These are phyloP conservation scores for Trachurus trachurus DNA, from an alignment of 2,797 vertebrate species.

Conservation along the genomic window DNA sequence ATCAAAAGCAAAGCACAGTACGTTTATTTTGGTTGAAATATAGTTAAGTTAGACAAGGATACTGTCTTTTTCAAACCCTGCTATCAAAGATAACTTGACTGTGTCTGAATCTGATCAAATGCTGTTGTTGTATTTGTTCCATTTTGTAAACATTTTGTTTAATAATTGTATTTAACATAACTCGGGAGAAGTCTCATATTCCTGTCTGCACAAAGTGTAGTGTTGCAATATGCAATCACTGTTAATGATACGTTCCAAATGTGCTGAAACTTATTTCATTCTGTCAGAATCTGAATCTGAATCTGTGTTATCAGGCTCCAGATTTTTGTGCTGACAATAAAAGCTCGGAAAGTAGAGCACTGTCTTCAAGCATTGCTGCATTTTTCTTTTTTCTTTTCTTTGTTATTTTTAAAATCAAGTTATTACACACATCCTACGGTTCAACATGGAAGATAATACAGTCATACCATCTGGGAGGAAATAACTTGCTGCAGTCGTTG, in stretches of 20 bases:
- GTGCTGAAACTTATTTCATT: neutral
- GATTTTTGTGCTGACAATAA: slow-evolving; percentile 50
- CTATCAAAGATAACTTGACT: no score
- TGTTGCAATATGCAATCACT: neutral
- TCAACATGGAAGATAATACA: slow-evolving; percentile 56
- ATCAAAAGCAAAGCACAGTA: slow-evolving; percentile 6
- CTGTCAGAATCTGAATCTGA: neutral
- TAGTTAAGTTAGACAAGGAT: neutral
- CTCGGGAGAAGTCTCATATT: neutral
- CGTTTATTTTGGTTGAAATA: neutral
- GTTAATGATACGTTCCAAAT: neutral
- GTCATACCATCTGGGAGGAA: slow-evolving; percentile 64
- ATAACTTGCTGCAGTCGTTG: slow-evolving; percentile 51
- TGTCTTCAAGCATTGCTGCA: slow-evolving; percentile 25
- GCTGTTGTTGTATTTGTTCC: neutral
- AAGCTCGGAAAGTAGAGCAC: slow-evolving; percentile 40
- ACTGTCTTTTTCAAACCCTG: neutral
- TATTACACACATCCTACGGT: slow-evolving; percentile 60
- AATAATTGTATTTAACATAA: neutral
- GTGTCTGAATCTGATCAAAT: neutral
- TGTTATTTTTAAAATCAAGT: slow-evolving; percentile 32
- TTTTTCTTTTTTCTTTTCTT: slow-evolving; percentile 17
- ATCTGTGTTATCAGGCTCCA: slow-evolving; percentile 1
- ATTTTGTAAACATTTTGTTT: neutral
- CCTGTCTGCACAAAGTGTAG: neutral